Percentiles rank a stretch among this genome's conserved stretches.
phyloP scores from a whole-genome alignment of 2,797 vertebrate genomes.

The Chromobotia macracanthus region DNA sequence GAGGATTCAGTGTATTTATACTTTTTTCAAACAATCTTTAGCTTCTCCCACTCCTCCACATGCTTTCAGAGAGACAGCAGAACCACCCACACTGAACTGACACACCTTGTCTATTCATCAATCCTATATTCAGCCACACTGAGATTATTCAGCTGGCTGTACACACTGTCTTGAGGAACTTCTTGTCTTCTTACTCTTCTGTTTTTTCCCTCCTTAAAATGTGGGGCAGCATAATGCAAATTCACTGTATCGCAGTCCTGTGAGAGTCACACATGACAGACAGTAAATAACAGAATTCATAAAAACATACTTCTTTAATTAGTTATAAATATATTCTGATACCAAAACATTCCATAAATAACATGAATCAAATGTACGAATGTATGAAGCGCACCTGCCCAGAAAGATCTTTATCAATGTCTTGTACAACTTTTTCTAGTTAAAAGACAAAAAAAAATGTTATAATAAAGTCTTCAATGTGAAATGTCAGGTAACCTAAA shows the following conservation, averaged over 20 bases:
- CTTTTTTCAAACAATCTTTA: no score
- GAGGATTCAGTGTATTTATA: no score
- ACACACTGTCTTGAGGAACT: conserved; percentile 13
- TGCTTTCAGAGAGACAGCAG: no score
- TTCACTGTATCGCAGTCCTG: conserved; percentile 8
- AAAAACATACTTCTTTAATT: neutral
- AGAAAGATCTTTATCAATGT: neutral
- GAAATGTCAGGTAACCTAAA: no score
- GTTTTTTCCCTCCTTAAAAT: conserved; percentile 26
- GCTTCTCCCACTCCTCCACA: no score
- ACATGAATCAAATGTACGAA: neutral
- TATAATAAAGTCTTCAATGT: neutral
- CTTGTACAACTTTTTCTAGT: neutral
- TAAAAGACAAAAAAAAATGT: neutral
- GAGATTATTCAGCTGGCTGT: conserved; percentile 13
- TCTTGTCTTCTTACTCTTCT: neutral
- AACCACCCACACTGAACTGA: no score
- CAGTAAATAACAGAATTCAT: no score
- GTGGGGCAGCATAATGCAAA: conserved; percentile 34
- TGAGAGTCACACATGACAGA: neutral
- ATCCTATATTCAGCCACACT: neutral
- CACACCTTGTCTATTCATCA: neutral
- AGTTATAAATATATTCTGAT: neutral
- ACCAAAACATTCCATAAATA: neutral
- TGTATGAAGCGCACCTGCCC: conserved; percentile 1